Percentiles rank a stretch among this genome's conserved stretches.
phyloP scores from a whole-genome alignment of 2,797 vertebrate genomes.

The Alcedo atthis region DNA sequence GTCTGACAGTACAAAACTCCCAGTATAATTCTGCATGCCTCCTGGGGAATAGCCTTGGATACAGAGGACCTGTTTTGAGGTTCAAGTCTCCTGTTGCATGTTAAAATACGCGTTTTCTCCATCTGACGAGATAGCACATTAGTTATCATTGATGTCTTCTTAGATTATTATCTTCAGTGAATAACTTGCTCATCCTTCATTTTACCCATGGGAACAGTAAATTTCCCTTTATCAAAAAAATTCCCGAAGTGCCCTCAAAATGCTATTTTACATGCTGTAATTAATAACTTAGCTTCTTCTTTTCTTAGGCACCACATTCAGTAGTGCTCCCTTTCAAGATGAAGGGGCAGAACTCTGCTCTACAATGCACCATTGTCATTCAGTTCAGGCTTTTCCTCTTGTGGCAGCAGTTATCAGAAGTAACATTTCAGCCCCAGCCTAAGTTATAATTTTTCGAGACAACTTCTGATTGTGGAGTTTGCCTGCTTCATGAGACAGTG shows the following conservation, averaged over 20 bases:
- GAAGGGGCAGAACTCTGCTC: not conserved
- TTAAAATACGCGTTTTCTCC: not conserved
- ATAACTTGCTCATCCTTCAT: not conserved
- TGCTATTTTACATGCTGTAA: not conserved
- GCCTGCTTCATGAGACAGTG: not conserved
- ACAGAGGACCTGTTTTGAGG: not conserved
- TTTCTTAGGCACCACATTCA: not conserved
- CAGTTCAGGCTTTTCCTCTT: not conserved
- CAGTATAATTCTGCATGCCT: not conserved
- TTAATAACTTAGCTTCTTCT: not conserved
- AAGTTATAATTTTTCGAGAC: constrained; percentile 2
- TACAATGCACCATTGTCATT: not conserved
- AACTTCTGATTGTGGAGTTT: not conserved
- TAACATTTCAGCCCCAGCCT: not conserved
- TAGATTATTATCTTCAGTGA: not conserved
- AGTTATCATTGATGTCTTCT: not conserved
- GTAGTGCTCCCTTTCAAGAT: not conserved
- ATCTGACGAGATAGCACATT: not conserved
- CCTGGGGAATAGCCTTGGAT: not conserved
- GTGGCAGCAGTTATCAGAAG: constrained; percentile 18
- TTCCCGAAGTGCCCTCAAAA: not conserved
- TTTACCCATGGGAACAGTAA: not conserved
- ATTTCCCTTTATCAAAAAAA: not conserved
- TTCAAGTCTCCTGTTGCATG: not conserved
- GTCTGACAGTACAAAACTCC: not conserved